Conservation (phyloP, 2,113 vertebrate genomes). For the Ophthalmolycus amberensis region DNA sequence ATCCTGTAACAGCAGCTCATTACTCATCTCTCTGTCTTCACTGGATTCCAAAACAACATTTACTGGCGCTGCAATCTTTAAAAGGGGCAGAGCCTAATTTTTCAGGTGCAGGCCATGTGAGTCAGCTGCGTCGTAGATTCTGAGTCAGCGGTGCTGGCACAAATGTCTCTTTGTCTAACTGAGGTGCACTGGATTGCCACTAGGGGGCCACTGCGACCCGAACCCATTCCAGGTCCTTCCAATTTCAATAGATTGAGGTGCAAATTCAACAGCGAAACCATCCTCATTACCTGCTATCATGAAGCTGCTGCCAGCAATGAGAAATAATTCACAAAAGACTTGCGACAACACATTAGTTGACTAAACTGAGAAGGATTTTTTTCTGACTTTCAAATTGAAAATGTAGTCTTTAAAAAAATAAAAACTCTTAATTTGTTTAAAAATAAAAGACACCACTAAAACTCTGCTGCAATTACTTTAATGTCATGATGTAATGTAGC, state of each 20-base stretch:
- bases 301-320: not conserved
- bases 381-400: not conserved
- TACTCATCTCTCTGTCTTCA: slow-evolving; percentile 12
- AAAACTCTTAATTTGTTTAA: slow-evolving; percentile 36
- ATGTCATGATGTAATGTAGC: slow-evolving; percentile 29
- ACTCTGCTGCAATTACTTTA: slow-evolving; percentile 25
- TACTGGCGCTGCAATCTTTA: not conserved
- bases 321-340: slow-evolving; percentile 14
- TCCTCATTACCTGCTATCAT: slow-evolving; percentile 10
- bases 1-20: slow-evolving; percentile 43
- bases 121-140: not conserved
- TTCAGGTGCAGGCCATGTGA: not conserved
- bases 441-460: slow-evolving; percentile 19
- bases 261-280: slow-evolving; percentile 8
- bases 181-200: slow-evolving; percentile 17
- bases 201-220: slow-evolving; percentile 30
- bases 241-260: slow-evolving; percentile 1
- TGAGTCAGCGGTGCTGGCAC: not conserved
- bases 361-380: not conserved
- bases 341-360: not conserved
- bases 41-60: slow-evolving; percentile 7
- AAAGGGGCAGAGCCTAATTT: not conserved
- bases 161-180: not conserved
- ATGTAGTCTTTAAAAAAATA: not conserved
- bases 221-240: slow-evolving; percentile 5